phyloP scores from a whole-genome alignment of 2,797 vertebrate genomes.

The Leuciscus waleckii region DNA sequence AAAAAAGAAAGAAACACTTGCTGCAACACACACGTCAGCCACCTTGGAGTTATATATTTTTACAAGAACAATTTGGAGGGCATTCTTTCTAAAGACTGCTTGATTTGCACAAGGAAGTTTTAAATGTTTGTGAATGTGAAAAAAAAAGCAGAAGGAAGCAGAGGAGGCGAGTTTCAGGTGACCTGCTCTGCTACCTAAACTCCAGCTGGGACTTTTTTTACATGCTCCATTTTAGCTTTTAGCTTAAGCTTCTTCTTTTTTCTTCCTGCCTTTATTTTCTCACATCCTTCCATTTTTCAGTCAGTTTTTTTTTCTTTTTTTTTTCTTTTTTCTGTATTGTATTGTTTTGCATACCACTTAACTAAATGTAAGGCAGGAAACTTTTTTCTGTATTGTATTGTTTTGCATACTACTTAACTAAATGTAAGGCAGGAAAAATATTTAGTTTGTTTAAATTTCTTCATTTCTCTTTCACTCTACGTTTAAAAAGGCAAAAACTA shows the following conservation, averaged over 20 bases:
- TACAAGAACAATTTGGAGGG: constrained; percentile 91
- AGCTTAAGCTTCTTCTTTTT: constrained; percentile 58
- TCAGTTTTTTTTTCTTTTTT: constrained; percentile 62
- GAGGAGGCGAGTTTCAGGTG: constrained; percentile 79
- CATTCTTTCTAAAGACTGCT: constrained; percentile 99
- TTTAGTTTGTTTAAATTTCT: constrained; percentile 44
- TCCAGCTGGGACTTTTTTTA: constrained; percentile 82
- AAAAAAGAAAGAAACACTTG: constrained; percentile 70
- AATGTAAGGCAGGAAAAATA: constrained; percentile 63
- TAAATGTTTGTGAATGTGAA: constrained; percentile 97
- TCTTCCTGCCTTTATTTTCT: constrained; percentile 63
- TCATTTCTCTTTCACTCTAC: constrained; percentile 19
- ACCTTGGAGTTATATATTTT: constrained; percentile 90
- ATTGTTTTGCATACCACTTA: constrained; percentile 54
- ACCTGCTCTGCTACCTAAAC: constrained; percentile 86
- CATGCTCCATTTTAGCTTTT: constrained; percentile 65
- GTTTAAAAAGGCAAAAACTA: constrained; percentile 69
- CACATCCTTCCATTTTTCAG: constrained; percentile 48
- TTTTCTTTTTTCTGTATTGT: constrained; percentile 31
- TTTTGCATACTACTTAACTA: constrained; percentile 59
- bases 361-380: constrained; percentile 65
- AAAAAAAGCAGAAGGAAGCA: constrained; percentile 79
- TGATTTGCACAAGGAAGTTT: constrained; percentile 99
- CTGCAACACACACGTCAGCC: constrained; percentile 80
- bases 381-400: constrained; percentile 12